Conservation (phyloP, 2,113 vertebrate genomes). For the Cephalopholis sonnerati region DNA sequence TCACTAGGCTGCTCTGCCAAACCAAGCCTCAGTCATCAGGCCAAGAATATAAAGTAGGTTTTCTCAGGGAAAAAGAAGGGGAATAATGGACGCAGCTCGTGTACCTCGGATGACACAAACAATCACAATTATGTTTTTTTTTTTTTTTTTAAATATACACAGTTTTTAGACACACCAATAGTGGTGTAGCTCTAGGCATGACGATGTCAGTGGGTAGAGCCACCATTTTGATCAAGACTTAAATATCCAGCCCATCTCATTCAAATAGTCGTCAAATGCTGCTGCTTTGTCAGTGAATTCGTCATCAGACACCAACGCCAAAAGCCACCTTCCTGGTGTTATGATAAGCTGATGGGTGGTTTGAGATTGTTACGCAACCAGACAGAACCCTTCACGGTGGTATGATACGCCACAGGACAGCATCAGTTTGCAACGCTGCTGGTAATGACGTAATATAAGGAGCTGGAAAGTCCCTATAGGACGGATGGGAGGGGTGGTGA, state of each 20-base stretch:
- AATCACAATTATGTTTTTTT: neutral
- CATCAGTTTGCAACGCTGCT: too few species aligned
- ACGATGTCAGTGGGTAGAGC: neutral
- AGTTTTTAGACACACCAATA: neutral
- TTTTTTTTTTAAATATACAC: neutral
- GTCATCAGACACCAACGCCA: too few species aligned
- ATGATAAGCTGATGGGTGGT: too few species aligned
- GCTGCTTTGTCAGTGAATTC: too few species aligned
- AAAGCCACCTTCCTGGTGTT: too few species aligned
- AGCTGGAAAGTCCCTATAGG: too few species aligned
- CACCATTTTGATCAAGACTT: neutral
- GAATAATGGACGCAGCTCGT: neutral
- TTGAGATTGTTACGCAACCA: too few species aligned
- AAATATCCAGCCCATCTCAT: neutral
- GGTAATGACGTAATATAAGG: too few species aligned
- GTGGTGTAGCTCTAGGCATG: neutral
- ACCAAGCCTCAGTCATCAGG: conserved; percentile 1
- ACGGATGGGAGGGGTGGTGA: too few species aligned
- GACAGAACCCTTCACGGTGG: too few species aligned
- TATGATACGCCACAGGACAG: too few species aligned
- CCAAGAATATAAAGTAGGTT: neutral
- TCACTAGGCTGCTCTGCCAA: conserved; percentile 23
- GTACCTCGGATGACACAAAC: neutral
- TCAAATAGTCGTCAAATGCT: too few species aligned
- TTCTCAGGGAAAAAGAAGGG: neutral